phyloP scores from a whole-genome alignment of 2,888 invertebrate species.

The Plebejus argus region DNA sequence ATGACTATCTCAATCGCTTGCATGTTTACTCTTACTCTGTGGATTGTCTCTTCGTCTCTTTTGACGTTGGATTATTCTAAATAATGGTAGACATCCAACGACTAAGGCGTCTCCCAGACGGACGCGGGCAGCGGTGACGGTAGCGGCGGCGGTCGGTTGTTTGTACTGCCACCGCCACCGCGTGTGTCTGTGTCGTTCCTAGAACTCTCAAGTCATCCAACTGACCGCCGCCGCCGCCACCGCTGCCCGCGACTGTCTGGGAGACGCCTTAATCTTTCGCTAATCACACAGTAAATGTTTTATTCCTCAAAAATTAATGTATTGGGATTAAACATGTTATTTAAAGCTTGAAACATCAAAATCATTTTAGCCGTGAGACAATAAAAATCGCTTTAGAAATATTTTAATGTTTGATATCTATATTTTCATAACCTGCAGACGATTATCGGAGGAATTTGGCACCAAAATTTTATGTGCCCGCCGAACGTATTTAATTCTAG shows the following conservation, averaged over 20 bases:
- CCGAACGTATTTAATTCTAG: conserved; percentile 26
- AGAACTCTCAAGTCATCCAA: no score
- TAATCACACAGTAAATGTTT: neutral
- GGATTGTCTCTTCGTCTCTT: neutral
- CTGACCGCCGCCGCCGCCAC: no score
- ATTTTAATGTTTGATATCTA: conserved; percentile 1
- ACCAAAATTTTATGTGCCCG: conserved; percentile 21
- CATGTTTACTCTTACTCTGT: neutral
- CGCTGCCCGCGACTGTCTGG: no score
- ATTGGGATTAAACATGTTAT: neutral
- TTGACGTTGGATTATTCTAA: neutral
- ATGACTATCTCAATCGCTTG: neutral
- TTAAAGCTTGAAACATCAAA: neutral
- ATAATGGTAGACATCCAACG: neutral
- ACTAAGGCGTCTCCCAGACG: no score
- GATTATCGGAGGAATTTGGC: conserved; percentile 28
- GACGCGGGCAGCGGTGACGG: no score
- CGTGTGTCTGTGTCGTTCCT: no score
- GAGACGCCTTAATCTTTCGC: neutral
- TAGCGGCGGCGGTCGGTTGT: no score
- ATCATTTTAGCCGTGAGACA: neutral
- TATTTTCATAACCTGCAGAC: conserved; percentile 16
- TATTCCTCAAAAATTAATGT: neutral
- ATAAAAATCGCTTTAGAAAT: neutral
- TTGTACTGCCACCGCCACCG: no score